Evolutionary conservation across 2,888 invertebrate genomes (phyloP).

Genomic region (Polylopha cassiicola): DNA sequence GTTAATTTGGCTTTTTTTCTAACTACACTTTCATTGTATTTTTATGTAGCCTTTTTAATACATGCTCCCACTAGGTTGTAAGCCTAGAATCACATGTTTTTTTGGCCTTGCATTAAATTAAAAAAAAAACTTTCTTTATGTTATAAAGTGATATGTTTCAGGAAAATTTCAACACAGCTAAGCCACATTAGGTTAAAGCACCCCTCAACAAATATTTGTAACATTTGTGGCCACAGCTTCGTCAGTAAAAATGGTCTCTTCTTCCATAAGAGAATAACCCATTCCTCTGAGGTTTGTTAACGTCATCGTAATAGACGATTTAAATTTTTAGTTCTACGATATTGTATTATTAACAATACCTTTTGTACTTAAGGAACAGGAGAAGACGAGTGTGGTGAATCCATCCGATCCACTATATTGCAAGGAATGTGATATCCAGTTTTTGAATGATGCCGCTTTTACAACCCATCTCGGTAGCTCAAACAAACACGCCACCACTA

Average conservation of each 20-base stretch:
- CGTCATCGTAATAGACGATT: too few relatives aligned
- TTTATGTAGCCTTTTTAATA: too few relatives aligned
- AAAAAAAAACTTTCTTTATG: too few relatives aligned
- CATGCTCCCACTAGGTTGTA: too few relatives aligned
- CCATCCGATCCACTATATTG: constrained; percentile 46
- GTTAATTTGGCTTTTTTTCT: background rate
- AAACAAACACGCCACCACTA: constrained; percentile 54
- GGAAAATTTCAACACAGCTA: constrained; percentile 58
- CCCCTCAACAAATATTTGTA: constrained; percentile 56
- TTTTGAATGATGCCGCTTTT: constrained; percentile 48
- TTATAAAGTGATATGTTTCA: too few relatives aligned
- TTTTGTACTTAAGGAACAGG: constrained; percentile 23
- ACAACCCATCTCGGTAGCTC: constrained; percentile 61
- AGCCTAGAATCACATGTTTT: too few relatives aligned
- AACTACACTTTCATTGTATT: too few relatives aligned
- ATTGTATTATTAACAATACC: too few relatives aligned
- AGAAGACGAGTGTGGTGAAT: constrained; percentile 29
- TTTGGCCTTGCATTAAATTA: too few relatives aligned
- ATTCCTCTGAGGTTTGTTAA: constrained; percentile 46
- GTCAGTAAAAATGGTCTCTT: constrained; percentile 57
- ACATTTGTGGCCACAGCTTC: constrained; percentile 62
- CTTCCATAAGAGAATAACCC: constrained; percentile 52
- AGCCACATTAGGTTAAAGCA: constrained; percentile 61
- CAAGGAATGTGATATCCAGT: constrained; percentile 55
- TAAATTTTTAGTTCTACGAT: too few relatives aligned